These are phyloP conservation scores for Echinarachnius parma DNA, from an alignment of 53 echinoderm and acorn worm genomes.

Conservation along the genomic window DNA sequence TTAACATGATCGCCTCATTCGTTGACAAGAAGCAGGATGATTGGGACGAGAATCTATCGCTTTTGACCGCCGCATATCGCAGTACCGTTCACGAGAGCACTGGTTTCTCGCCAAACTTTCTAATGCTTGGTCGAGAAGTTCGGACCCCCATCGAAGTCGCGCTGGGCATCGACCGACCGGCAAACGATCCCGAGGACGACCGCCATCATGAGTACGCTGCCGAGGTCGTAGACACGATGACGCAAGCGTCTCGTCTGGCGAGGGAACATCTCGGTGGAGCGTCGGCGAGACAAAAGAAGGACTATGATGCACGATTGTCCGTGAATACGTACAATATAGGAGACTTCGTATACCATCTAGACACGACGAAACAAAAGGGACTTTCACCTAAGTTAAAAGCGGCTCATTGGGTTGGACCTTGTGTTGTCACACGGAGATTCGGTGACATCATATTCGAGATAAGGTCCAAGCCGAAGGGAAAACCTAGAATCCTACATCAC, in stretches of 20 bases:
- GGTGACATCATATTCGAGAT: constrained; percentile 58
- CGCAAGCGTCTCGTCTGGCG: constrained; percentile 18
- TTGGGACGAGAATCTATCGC: constrained; percentile 61
- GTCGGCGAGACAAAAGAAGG: constrained; percentile 23
- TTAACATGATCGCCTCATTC: constrained; percentile 49
- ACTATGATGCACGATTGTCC: constrained; percentile 43
- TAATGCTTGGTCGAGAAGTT: constrained; percentile 68
- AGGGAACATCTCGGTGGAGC: constrained; percentile 35
- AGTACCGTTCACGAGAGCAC: constrained; percentile 47
- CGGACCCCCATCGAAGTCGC: constrained; percentile 34
- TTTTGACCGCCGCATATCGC: constrained; percentile 65
- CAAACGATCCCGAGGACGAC: background rate
- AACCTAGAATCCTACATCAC: too few species aligned
- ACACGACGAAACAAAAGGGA: constrained; percentile 45
- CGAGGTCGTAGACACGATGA: constrained; percentile 10
- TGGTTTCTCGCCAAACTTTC: constrained; percentile 51
- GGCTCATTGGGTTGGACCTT: constrained; percentile 54
- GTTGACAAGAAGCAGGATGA: constrained; percentile 46
- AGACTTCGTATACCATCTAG: constrained; percentile 47
- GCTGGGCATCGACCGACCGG: too few species aligned
- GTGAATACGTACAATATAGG: constrained; percentile 28
- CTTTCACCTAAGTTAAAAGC: constrained; percentile 52
- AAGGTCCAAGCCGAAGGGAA: constrained; percentile 4
- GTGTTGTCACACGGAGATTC: constrained; percentile 35
- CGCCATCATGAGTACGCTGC: constrained; percentile 38